Evolutionary conservation across 2,113 vertebrate species (phyloP), one percentile per base, ranked within the genome.

Genomic region (Ceyx margarethae): DNA sequence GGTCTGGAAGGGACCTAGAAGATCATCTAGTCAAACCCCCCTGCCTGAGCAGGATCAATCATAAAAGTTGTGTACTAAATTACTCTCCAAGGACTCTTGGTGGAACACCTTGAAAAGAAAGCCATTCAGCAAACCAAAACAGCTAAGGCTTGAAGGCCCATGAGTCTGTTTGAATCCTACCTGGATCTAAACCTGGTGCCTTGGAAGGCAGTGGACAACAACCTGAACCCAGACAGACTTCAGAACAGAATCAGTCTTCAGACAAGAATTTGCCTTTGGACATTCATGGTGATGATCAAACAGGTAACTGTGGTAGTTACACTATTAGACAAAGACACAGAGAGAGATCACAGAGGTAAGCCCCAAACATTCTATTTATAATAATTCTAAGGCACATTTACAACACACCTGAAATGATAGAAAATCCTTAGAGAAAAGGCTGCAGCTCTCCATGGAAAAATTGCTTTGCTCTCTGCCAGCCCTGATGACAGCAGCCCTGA

Each of bases 401-500:
- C 54, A 93, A 68, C 69, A 67, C 31, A 87, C 40, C 54, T 75
- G 74, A 81, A 81, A 72, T n/a, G 7, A 53, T 56, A 62, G 3
- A 6, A 46, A 87, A 42, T 8, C 5, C 28, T 5, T 4, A 56
- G 53, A 75, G 77, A 68, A 94, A 86, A 54, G 67, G 28, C 85
- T 68, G 65, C 75, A 87, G 31, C 37, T 94, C 53, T 57, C 42
- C 40, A 72, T 10, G 68, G 73, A 78, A 75, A 94, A 86, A 83
- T 5, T 0, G 0, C 28, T 84, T 48, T 7, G 4, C 33, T 87
- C 93, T 86, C 69, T 81, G 78, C 61, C 62, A 93, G 37, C 15
- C 23, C 33, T 81, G 69, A 77, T 95, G 74, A 90, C 82, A 53
- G 68, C 68, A 95, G 42, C 20, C 50, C 50, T 84, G 9, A 81